Conservation (phyloP, 2,797 vertebrate species). For the Neosalanx taihuensis region DNA sequence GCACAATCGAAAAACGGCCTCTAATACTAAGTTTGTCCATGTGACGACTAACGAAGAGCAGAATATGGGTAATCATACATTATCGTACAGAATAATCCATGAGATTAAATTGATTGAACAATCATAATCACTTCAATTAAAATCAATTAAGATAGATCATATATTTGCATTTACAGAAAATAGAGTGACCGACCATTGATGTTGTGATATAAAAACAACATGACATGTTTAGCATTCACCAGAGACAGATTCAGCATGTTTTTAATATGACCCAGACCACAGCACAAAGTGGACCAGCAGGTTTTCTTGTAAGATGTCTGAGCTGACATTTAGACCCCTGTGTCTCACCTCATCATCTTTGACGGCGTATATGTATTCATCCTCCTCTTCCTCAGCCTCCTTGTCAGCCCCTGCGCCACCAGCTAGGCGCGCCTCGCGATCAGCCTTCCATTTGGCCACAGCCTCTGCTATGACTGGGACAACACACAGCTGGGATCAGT, state of each 20-base stretch:
- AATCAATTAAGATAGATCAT: too few relatives aligned
- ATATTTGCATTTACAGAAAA: too few relatives aligned
- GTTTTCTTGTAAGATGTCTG: background rate
- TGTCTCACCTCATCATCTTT: constrained; percentile 79
- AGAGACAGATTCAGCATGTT: background rate
- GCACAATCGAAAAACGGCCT: too few relatives aligned
- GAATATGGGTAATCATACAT: too few relatives aligned
- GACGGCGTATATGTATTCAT: constrained; percentile 85
- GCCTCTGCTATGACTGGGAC: constrained; percentile 78
- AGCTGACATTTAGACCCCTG: background rate
- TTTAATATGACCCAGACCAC: background rate
- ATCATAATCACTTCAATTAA: too few relatives aligned
- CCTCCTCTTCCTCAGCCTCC: constrained; percentile 81
- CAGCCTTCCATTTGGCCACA: constrained; percentile 85
- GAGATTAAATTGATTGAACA: too few relatives aligned
- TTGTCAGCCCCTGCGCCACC: constrained; percentile 68
- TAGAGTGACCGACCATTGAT: too few relatives aligned
- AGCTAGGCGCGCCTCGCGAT: constrained; percentile 77
- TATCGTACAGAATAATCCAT: too few relatives aligned
- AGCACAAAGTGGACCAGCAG: background rate
- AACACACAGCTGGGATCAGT: constrained; percentile 11
- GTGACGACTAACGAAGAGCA: too few relatives aligned
- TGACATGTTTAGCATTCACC: too few relatives aligned
- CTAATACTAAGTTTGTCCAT: too few relatives aligned
- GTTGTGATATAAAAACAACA: too few relatives aligned